Percentiles rank a stretch among this genome's conserved stretches.
phyloP scores from a whole-genome alignment of 1,140 invertebrate species.

The Heliconius hewitsoni region DNA sequence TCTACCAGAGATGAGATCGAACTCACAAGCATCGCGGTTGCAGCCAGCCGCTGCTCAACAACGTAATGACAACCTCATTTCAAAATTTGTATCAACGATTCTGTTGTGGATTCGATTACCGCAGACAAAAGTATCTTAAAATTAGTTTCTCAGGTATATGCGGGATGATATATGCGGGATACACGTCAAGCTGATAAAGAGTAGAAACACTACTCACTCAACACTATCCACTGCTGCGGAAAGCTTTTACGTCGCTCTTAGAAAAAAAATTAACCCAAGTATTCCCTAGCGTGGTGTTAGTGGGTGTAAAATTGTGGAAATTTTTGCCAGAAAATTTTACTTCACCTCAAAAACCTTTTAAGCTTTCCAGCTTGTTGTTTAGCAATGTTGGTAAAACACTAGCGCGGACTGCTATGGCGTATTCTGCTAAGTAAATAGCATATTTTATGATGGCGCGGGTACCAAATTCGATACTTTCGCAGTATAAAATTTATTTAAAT shows the following conservation, averaged over 20 bases:
- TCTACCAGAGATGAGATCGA: too few species aligned
- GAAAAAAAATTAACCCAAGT: neutral
- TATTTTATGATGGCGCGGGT: neutral
- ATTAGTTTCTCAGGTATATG: too few species aligned
- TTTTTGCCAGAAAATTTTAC: neutral
- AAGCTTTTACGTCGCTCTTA: neutral
- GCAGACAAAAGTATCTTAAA: too few species aligned
- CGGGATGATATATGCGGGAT: too few species aligned
- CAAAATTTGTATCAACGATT: too few species aligned
- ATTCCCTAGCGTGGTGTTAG: neutral
- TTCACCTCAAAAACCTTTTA: conserved; percentile 7
- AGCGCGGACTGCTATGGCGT: neutral
- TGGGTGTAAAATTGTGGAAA: conserved; percentile 6
- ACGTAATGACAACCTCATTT: too few species aligned
- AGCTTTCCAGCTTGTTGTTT: neutral
- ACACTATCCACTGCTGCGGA: neutral
- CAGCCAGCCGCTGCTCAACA: too few species aligned
- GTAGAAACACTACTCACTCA: neutral
- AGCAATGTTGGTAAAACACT: neutral
- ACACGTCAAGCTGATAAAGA: neutral
- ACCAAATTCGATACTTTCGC: neutral
- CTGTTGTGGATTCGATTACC: too few species aligned
- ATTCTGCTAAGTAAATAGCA: neutral
- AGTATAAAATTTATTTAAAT: too few species aligned
- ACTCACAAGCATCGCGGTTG: too few species aligned